Evolutionary conservation across 2,797 vertebrate species (phyloP).

Genomic region (Taeniopygia guttata): DNA sequence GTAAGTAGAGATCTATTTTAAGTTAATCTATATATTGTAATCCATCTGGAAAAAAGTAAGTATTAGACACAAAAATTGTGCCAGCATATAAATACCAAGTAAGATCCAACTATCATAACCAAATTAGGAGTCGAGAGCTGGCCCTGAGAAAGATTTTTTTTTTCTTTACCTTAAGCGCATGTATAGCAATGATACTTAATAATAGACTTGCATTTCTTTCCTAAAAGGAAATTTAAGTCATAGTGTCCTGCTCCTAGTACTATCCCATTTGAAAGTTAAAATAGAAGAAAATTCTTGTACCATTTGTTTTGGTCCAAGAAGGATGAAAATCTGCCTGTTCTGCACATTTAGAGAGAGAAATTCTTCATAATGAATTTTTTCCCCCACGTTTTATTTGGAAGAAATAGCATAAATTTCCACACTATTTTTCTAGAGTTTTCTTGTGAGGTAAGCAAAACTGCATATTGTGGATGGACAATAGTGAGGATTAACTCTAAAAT

Average conservation of each 20-base stretch:
- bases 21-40: neutral
- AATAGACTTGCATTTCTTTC: neutral
- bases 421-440: neutral
- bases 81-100: neutral
- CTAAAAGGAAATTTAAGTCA: neutral
- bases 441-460: neutral
- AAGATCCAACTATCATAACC: neutral
- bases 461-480: neutral
- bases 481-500: neutral
- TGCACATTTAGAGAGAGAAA: neutral
- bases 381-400: neutral
- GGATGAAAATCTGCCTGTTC: neutral
- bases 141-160: neutral
- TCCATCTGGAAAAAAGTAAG: neutral
- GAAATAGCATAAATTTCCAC: neutral
- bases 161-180: neutral
- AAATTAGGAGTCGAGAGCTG: neutral
- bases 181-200: neutral
- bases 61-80: neutral
- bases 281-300: neutral
- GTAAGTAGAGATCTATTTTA: neutral
- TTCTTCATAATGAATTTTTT: neutral
- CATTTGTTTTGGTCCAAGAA: neutral
- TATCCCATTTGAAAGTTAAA: neutral
- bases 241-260: neutral